These are phyloP conservation scores for Digitonthophagus gazella DNA, from an alignment of 2,888 invertebrate species.

Conservation along the genomic window DNA sequence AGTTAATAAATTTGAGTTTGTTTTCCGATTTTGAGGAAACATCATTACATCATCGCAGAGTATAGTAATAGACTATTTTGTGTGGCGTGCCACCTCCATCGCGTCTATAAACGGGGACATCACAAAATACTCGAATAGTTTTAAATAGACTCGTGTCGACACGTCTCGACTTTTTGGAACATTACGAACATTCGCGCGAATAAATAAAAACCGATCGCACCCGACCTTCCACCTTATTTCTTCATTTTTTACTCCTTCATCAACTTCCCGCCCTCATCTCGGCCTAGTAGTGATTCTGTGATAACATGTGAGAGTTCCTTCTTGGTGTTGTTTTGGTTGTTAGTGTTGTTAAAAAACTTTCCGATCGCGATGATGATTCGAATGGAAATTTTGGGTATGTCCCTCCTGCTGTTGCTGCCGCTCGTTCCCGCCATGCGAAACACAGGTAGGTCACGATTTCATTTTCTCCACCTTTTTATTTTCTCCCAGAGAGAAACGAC, in stretches of 20 bases:
- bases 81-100: not conserved
- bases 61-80: not conserved
- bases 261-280: not conserved
- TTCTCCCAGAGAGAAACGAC: not conserved
- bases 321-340: not conserved
- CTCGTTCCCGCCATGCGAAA: not conserved
- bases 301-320: not conserved
- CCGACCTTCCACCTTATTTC: no score
- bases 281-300: not conserved
- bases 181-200: not conserved
- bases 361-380: not conserved
- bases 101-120: not conserved
- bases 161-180: not conserved
- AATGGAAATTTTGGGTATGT: not conserved
- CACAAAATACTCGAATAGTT: not conserved
- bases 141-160: slow-evolving; percentile 7
- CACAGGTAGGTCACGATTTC: slow-evolving; percentile 7
- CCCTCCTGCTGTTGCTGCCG: not conserved
- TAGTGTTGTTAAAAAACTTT: not conserved
- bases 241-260: no score
- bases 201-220: no score
- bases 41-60: not conserved
- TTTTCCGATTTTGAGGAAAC: not conserved
- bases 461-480: not conserved
- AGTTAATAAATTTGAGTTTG: not conserved